phyloP scores from a whole-genome alignment of 2,888 invertebrate species.

The Patella ulyssiponensis region DNA sequence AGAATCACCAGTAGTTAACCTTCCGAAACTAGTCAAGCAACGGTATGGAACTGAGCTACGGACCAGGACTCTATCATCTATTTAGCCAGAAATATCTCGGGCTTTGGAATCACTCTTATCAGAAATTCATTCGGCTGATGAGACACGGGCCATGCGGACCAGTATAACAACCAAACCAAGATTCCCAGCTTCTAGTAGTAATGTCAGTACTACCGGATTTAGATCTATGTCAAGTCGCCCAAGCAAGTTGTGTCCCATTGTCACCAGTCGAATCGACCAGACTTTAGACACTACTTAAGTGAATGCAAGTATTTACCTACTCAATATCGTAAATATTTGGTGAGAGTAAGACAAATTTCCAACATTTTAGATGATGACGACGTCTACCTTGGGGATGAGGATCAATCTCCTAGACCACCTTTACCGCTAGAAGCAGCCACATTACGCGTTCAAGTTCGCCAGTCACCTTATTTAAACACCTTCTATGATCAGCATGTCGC shows the following conservation, averaged over 20 bases:
- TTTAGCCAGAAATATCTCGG: slow-evolving; percentile 32
- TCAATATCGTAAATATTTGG: background rate
- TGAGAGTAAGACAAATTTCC: background rate
- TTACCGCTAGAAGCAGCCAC: background rate
- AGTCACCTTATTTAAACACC: background rate
- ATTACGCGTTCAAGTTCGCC: background rate
- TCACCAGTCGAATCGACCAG: background rate
- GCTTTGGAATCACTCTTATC: slow-evolving; percentile 26
- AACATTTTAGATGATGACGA: background rate
- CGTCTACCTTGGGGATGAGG: background rate
- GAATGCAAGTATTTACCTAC: background rate
- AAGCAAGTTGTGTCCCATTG: background rate
- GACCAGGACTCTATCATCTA: slow-evolving; percentile 26
- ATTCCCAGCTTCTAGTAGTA: no score
- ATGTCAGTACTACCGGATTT: background rate
- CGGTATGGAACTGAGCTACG: no score
- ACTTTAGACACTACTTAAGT: background rate
- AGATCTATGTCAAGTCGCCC: background rate
- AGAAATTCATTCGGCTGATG: background rate
- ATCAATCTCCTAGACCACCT: background rate
- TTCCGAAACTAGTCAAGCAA: no score
- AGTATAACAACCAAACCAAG: no score
- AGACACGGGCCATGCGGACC: background rate
- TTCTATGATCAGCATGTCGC: background rate
- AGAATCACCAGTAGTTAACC: no score